Evolutionary conservation across 2,113 vertebrate genomes (phyloP), one percentile per base, ranked within the genome.

Genomic region (Rhinolophus sinicus): DNA sequence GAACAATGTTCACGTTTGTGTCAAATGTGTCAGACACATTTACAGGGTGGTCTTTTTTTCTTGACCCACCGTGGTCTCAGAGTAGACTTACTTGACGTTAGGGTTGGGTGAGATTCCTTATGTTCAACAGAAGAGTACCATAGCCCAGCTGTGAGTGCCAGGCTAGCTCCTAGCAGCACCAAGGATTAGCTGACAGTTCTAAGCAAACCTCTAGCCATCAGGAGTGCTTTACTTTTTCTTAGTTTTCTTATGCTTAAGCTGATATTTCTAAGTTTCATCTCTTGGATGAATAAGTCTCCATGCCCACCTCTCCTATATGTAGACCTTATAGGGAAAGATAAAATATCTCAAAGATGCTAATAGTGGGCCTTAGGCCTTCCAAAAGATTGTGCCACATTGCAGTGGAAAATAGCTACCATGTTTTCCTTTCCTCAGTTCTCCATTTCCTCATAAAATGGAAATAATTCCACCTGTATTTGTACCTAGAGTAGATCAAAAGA

Each of bases 341-440:
- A 77, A 72, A 30, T 54, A 67, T 60, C 38, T 80, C 85, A 67
- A 73, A 81, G 28, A 81, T 73, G 26, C 67, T 69, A 83, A 77
- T 2, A 94, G n/a, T 73, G 58, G 35, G 24, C 8, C 14, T 85
- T 78, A 60, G 72, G 56, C 58, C 47, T 88, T 83, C 38, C 40
- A 67, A 73, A 60, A 78, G 18, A 67, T 62, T 28, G 75, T 85
- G 78, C 78, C 19, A 24, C 30, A 7, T 44, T 84, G 77, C 56
- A 73, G 62, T 19, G 12, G 40, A 75, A 89, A 92, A 85, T 28
- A 62, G 44, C 33, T 54, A 50, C 40, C 30, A 56, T 50, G 21
- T 33, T 88, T 94, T 77, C 81, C 56, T 90, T 80, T 38, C 64
- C 58, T 94, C 80, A 15, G 14, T 70, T 92, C 65, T 80, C 38